phyloP scores from a whole-genome alignment of 2,113 vertebrate species.

The Scytalopus superciliaris region DNA sequence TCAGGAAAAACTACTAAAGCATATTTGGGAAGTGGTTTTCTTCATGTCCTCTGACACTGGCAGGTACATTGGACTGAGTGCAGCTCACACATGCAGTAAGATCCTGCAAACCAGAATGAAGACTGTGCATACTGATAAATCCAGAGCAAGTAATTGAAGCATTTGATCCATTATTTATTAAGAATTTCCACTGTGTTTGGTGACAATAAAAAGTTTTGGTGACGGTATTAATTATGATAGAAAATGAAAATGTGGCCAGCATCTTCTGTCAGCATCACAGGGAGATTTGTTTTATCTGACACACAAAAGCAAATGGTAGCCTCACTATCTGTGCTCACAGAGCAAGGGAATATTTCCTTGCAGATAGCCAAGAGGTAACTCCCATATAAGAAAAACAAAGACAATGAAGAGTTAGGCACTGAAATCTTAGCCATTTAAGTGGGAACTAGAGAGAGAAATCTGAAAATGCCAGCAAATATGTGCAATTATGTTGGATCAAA shows the following conservation, averaged over 20 bases:
- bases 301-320: not conserved
- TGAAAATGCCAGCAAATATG: not conserved
- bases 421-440: not conserved
- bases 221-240: not conserved
- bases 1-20: not conserved
- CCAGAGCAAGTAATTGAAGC: not conserved
- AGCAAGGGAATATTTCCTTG: not conserved
- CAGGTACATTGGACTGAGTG: not conserved
- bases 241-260: not conserved
- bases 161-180: not conserved
- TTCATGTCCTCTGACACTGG: not conserved
- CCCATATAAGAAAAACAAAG: not conserved
- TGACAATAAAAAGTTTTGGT: not conserved
- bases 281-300: not conserved
- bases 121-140: not conserved
- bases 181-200: not conserved
- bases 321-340: not conserved
- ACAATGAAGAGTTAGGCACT: not conserved
- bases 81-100: not conserved
- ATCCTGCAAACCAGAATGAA: not conserved
- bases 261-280: not conserved
- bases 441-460: not conserved
- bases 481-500: not conserved
- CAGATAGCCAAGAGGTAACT: not conserved
- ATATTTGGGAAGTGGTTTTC: not conserved